phyloP scores from a whole-genome alignment of 2,888 invertebrate species.

The Drosophila villosipedis region DNA sequence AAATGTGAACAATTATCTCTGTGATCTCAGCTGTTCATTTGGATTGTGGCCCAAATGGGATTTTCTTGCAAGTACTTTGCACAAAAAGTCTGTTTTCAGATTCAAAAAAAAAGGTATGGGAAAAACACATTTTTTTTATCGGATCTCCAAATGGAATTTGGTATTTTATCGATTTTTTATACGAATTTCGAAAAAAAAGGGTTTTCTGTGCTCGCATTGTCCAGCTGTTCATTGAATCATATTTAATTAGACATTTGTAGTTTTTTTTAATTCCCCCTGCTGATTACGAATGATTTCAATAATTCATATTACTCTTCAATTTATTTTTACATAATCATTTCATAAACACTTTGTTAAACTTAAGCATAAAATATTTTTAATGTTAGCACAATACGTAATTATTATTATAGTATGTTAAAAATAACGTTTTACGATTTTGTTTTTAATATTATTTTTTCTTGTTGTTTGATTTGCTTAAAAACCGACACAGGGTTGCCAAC shows the following conservation, averaged over 20 bases:
- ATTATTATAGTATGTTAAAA: conserved; percentile 48
- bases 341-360: conserved; percentile 62
- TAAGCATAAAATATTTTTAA: conserved; percentile 60
- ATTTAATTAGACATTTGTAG: not conserved
- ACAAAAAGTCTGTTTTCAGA: not conserved
- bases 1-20: not conserved
- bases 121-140: not conserved
- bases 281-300: not conserved
- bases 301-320: conserved; percentile 30
- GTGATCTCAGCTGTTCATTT: not conserved
- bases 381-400: conserved; percentile 60
- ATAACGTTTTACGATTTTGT: conserved; percentile 45
- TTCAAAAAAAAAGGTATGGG: not conserved
- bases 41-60: not conserved
- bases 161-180: not conserved
- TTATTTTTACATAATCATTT: conserved; percentile 63
- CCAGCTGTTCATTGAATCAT: not conserved
- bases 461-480: conserved; percentile 52
- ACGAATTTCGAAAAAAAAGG: not conserved
- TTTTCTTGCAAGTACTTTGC: not conserved
- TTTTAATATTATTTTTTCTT: conserved; percentile 6
- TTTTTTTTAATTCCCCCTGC: not conserved
- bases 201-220: not conserved
- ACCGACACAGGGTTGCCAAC: conserved; percentile 31
- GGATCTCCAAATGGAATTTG: not conserved